A percentile compares a stretch with the other conserved stretches of the same genome.
phyloP scores from a whole-genome alignment of 2,113 vertebrate genomes.

The Ageneiosus marmoratus region DNA sequence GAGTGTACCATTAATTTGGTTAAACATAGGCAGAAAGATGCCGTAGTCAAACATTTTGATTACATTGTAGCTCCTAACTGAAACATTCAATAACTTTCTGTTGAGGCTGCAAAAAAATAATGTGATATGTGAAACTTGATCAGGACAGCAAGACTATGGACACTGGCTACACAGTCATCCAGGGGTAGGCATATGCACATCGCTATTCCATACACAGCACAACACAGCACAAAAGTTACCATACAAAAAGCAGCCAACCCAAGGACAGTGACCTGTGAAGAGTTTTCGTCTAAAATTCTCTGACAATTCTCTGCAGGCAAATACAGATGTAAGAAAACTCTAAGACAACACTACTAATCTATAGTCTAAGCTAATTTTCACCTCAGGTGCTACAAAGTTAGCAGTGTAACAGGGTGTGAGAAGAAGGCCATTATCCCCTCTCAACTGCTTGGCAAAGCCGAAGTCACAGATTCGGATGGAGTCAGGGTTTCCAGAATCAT shows the following conservation, averaged over 20 bases:
- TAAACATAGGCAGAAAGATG: background rate
- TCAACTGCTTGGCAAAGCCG: slow-evolving; percentile 94
- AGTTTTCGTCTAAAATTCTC: background rate
- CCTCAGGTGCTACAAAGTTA: slow-evolving; percentile 98
- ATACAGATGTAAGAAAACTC: background rate
- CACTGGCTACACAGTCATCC: background rate
- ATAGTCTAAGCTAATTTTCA: slow-evolving; percentile 55
- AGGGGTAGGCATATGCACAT: too few relatives aligned
- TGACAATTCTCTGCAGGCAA: background rate
- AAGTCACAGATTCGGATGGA: slow-evolving; percentile 98
- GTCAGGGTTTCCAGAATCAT: slow-evolving; percentile 92
- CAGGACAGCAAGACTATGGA: background rate
- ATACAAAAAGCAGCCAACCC: background rate
- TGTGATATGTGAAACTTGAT: background rate
- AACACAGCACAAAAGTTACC: background rate
- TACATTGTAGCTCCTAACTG: background rate
- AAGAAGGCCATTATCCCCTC: slow-evolving; percentile 92
- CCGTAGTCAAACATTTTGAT: background rate
- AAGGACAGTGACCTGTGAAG: background rate
- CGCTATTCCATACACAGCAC: too few relatives aligned
- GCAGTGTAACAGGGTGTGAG: slow-evolving; percentile 96
- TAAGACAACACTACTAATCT: background rate
- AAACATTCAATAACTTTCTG: background rate
- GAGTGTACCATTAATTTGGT: background rate
- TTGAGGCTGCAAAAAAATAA: background rate